These are phyloP conservation scores for Bursaphelenchus okinawaensis DNA, from an alignment of 2,888 invertebrate genomes.

Conservation along the genomic window DNA sequence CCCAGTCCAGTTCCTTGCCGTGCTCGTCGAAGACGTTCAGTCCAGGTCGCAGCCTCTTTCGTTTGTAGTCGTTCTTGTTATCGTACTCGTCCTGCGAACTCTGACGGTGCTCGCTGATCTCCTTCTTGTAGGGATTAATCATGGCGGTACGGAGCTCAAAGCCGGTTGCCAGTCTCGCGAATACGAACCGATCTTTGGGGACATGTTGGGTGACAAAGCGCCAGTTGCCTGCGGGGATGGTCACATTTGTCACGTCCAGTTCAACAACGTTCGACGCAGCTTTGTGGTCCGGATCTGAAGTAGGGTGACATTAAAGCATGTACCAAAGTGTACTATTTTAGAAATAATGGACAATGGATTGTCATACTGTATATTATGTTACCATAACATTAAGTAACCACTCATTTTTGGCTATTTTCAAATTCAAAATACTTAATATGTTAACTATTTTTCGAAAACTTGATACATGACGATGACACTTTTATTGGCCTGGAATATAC, in stretches of 20 bases:
- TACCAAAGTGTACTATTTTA: no score
- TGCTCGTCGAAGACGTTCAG: constrained; percentile 49
- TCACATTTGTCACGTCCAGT: constrained; percentile 23
- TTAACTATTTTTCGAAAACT: no score
- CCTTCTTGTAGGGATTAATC: constrained; percentile 13
- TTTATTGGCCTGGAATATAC: no score
- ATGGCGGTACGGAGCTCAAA: constrained; percentile 27
- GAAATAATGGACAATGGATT: no score
- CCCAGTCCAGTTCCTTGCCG: constrained; percentile 50
- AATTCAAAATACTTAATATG: no score
- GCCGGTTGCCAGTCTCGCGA: constrained; percentile 35
- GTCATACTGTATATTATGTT: neutral
- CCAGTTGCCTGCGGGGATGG: constrained; percentile 39
- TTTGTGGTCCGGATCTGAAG: neutral
- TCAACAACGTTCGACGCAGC: constrained; percentile 24
- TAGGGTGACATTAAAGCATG: no score
- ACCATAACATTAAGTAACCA: neutral
- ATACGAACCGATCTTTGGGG: constrained; percentile 30
- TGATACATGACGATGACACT: no score
- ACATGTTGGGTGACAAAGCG: constrained; percentile 43
- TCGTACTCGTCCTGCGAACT: neutral
- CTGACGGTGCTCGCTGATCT: neutral
- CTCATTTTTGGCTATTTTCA: neutral
- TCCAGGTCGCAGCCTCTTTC: constrained; percentile 38
- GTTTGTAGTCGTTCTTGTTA: constrained; percentile 18